Evolutionary conservation across 1,140 invertebrate genomes (phyloP).

Genomic region (Drosophila virilis): DNA sequence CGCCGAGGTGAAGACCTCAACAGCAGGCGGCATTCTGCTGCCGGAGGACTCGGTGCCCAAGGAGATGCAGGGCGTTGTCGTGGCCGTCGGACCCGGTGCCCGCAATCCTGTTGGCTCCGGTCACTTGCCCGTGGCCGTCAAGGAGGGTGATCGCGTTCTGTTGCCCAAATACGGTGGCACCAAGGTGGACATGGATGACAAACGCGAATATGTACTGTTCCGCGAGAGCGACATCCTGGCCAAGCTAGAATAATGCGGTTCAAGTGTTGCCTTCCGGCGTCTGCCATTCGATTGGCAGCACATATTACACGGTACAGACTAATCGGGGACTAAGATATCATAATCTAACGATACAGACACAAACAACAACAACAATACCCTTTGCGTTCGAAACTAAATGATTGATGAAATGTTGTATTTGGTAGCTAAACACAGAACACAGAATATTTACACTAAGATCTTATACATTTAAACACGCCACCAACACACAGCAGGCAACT

Average conservation of each 20-base stretch:
- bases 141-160: constrained; percentile 96
- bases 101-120: constrained; percentile 95
- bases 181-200: constrained; percentile 91
- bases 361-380: constrained; percentile 6
- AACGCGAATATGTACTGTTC: constrained; percentile 96
- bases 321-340: background rate
- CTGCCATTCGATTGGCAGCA: background rate
- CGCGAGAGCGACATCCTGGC: constrained; percentile 98
- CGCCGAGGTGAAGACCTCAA: constrained; percentile 95
- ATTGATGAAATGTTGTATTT: constrained; percentile 73
- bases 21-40: constrained; percentile 98
- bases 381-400: constrained; percentile 78
- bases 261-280: background rate
- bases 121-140: constrained; percentile 91
- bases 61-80: constrained; percentile 96
- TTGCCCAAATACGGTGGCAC: constrained; percentile 99
- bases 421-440: constrained; percentile 47
- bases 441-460: background rate
- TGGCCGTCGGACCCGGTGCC: constrained; percentile 96
- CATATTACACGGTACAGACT: background rate
- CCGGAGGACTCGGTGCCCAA: constrained; percentile 98
- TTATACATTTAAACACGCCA: background rate
- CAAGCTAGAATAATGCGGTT: constrained; percentile 88
- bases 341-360: background rate
- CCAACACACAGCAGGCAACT: background rate